Evolutionary conservation across 1,140 invertebrate species (phyloP).

Genomic region (Zophobas atratus): DNA sequence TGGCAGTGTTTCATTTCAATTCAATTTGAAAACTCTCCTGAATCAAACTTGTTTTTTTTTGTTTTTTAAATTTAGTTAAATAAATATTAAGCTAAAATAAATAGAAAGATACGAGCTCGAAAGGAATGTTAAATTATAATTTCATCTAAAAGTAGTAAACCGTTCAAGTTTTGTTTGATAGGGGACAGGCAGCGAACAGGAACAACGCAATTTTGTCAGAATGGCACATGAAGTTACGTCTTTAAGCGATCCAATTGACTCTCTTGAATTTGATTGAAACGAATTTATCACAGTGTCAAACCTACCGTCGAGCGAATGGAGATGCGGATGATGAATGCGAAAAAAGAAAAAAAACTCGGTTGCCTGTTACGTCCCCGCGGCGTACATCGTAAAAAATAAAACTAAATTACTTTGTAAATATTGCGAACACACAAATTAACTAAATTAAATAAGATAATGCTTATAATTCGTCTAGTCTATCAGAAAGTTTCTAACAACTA

Average conservation of each 20-base stretch:
- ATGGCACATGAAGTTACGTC: slow-evolving; percentile 47
- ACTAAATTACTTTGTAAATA: slow-evolving; percentile 51
- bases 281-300: slow-evolving; percentile 42
- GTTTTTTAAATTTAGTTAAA: neutral
- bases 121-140: slow-evolving; percentile 36
- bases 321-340: no score
- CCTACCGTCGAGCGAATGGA: neutral
- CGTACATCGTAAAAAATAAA: slow-evolving; percentile 16
- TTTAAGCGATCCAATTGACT: no score
- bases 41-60: neutral
- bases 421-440: slow-evolving; percentile 54
- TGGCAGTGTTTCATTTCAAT: slow-evolving; percentile 36
- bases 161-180: slow-evolving; percentile 2
- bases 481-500: slow-evolving; percentile 53
- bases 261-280: slow-evolving; percentile 20
- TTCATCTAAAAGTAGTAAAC: slow-evolving; percentile 27
- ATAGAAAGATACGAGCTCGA: slow-evolving; percentile 37
- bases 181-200: neutral
- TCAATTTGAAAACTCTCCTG: slow-evolving; percentile 3
- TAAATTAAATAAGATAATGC: slow-evolving; percentile 50
- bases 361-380: neutral
- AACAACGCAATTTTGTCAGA: slow-evolving; percentile 19
- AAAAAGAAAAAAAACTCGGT: no score
- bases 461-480: slow-evolving; percentile 53
- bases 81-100: slow-evolving; percentile 36